phyloP scores from a whole-genome alignment of 2,113 vertebrate genomes.

The Martes martes region DNA sequence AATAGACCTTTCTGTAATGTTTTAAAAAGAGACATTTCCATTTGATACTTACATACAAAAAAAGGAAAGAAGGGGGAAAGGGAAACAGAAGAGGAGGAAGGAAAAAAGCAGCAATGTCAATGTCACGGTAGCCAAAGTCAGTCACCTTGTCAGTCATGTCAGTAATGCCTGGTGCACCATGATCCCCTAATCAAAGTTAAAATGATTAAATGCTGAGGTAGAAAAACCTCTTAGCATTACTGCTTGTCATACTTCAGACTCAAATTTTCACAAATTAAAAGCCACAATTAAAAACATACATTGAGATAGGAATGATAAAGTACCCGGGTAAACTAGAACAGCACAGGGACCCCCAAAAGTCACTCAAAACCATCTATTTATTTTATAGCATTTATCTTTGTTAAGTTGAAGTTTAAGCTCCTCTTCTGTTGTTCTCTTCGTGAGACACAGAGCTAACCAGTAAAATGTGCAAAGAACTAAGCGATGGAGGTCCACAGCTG shows the following conservation, averaged over 20 bases:
- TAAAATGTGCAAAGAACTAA: not conserved
- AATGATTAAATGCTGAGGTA: not conserved
- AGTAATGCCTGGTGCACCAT: not conserved
- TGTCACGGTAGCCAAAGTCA: not conserved
- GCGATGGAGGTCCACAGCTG: not conserved
- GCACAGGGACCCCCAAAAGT: not conserved
- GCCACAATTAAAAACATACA: not conserved
- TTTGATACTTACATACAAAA: not conserved
- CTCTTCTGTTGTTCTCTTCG: not conserved
- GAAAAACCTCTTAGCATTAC: not conserved
- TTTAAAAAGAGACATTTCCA: not conserved
- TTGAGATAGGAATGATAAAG: not conserved
- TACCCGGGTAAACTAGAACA: not conserved
- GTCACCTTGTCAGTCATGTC: not conserved
- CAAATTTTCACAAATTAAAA: conserved; percentile 36
- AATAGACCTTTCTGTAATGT: not conserved
- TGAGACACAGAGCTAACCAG: not conserved
- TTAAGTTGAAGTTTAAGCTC: not conserved
- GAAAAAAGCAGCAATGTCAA: not conserved
- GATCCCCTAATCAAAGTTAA: conserved; percentile 1
- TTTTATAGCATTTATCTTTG: not conserved
- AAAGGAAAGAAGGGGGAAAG: not conserved
- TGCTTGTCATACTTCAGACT: not conserved
- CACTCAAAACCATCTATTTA: not conserved
- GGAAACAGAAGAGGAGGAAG: not conserved